phyloP scores from a whole-genome alignment of 92 coral and sea anemone genomes.

The Nematostella vectensis region DNA sequence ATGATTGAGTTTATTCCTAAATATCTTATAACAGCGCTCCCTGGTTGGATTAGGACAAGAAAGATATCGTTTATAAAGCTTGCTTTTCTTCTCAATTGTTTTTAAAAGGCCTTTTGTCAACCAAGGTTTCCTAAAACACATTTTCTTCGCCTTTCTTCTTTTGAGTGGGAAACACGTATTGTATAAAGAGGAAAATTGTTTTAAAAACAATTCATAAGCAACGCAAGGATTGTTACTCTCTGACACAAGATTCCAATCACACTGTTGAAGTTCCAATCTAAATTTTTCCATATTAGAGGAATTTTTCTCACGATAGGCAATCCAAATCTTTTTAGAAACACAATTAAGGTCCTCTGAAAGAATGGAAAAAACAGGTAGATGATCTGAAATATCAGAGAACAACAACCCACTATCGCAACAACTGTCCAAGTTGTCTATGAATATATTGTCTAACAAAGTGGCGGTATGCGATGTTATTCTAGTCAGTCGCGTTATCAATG shows the following conservation, averaged over 20 bases:
- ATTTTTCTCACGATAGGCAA: slow-evolving; percentile 17
- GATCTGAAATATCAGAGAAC: slow-evolving; percentile 48
- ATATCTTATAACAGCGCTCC: not conserved
- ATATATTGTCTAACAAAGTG: slow-evolving; percentile 47
- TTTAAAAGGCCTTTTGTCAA: slow-evolving; percentile 12
- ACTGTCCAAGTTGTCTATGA: slow-evolving; percentile 15
- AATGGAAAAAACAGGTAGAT: slow-evolving; percentile 42
- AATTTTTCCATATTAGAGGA: not conserved
- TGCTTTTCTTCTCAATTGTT: slow-evolving; percentile 13
- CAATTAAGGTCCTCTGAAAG: not conserved
- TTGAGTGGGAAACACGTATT: not conserved
- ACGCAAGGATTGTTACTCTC: not conserved
- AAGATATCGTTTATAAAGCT: slow-evolving; percentile 14
- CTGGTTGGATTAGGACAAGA: not conserved
- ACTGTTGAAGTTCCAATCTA: not conserved
- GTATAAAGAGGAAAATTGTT: not conserved
- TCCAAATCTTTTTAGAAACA: not conserved
- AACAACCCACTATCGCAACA: slow-evolving; percentile 15
- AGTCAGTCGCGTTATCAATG: slow-evolving; percentile 46
- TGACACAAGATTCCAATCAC: not conserved
- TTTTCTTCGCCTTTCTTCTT: slow-evolving; percentile 9
- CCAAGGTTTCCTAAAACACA: slow-evolving; percentile 13
- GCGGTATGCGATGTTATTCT: slow-evolving; percentile 53
- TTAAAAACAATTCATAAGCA: not conserved
- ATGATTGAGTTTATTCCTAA: slow-evolving; percentile 25